phyloP scores from a whole-genome alignment of 2,888 invertebrate genomes.

The Adineta ricciae region DNA sequence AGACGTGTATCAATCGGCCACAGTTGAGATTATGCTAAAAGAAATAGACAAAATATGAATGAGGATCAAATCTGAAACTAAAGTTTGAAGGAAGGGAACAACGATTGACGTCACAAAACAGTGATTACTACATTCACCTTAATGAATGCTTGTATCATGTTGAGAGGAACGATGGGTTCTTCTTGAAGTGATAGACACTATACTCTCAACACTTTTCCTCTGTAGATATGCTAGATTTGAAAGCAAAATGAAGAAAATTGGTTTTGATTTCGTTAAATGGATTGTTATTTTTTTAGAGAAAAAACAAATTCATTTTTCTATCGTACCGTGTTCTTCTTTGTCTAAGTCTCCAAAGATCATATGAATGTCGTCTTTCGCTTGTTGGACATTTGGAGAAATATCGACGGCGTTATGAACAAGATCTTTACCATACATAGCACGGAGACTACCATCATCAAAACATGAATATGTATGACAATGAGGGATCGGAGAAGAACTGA shows the following conservation, averaged over 20 bases:
- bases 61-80: neutral
- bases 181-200: neutral
- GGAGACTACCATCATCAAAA: neutral
- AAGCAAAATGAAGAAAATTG: neutral
- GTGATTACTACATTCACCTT: neutral
- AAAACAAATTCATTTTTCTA: neutral
- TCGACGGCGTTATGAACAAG: neutral
- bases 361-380: neutral
- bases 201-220: neutral
- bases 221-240: neutral
- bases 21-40: neutral
- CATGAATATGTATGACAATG: neutral
- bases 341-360: neutral
- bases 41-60: neutral
- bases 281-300: too few species aligned
- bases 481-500: slow-evolving; percentile 32
- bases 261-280: too few species aligned
- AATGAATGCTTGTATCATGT: neutral
- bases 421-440: neutral
- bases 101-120: neutral
- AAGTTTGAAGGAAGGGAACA: neutral
- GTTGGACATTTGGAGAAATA: neutral
- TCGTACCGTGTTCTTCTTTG: neutral
- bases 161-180: neutral
- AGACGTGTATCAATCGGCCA: neutral